Evolutionary conservation across 2,113 vertebrate species (phyloP).

Genomic region (Hippocampus comes): DNA sequence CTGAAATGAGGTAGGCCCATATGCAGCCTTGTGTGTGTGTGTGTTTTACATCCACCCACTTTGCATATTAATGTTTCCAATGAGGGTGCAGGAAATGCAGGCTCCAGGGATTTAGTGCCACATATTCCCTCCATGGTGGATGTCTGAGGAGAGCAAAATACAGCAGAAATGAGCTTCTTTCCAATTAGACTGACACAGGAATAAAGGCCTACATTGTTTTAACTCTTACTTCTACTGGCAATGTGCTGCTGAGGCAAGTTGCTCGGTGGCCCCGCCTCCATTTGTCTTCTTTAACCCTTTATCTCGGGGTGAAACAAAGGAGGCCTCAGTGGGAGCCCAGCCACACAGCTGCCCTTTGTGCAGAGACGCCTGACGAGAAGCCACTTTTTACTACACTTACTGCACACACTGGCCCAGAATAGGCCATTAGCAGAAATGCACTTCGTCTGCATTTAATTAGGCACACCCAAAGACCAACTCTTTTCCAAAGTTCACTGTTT

Average conservation of each 20-base stretch:
- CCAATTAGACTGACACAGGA: constrained; percentile 65
- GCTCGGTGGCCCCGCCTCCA: constrained; percentile 49
- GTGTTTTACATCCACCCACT: constrained; percentile 26
- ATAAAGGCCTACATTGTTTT: constrained; percentile 74
- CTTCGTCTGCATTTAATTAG: constrained; percentile 11
- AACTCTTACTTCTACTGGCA: constrained; percentile 64
- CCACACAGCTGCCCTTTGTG: constrained; percentile 48
- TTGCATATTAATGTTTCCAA: constrained; percentile 33
- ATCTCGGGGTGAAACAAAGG: constrained; percentile 56
- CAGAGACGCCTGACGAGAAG: constrained; percentile 34
- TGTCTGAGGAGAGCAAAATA: constrained; percentile 50
- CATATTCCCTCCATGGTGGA: constrained; percentile 39
- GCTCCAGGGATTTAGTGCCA: constrained; percentile 41
- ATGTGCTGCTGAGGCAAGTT: constrained; percentile 69
- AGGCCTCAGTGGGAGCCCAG: constrained; percentile 45
- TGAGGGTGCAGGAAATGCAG: constrained; percentile 33
- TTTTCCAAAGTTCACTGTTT: constrained; percentile 2
- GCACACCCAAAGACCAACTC: neutral
- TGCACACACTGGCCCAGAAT: constrained; percentile 9
- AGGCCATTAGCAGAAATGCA: constrained; percentile 8
- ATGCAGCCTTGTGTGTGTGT: neutral
- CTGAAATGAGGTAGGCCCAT: constrained; percentile 7
- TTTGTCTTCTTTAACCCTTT: constrained; percentile 74
- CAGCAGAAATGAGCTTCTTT: constrained; percentile 64
- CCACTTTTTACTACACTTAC: constrained; percentile 23